phyloP scores from a whole-genome alignment of 2,797 vertebrate genomes.

The Neosilurus hyrtlii region DNA sequence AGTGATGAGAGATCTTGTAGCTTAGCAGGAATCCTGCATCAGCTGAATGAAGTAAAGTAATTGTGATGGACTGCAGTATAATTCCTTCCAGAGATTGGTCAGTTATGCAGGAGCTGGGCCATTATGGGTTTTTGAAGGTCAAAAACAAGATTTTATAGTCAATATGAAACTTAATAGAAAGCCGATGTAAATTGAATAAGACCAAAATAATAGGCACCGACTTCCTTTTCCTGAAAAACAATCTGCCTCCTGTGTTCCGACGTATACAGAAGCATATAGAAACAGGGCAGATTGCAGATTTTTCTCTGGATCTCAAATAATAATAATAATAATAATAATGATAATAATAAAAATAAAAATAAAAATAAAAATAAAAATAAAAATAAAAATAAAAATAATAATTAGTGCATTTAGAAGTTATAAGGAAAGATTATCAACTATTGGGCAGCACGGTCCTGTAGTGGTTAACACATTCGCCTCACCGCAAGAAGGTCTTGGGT shows the following conservation, averaged over 20 bases:
- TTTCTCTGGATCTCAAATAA: neutral
- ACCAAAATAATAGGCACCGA: conserved; percentile 6
- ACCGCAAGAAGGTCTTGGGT: too few species aligned
- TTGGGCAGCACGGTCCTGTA: too few species aligned
- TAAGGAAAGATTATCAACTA: too few species aligned
- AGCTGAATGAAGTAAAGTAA: conserved; percentile 5
- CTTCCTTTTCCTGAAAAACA: conserved; percentile 21
- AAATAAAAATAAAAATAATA: too few species aligned
- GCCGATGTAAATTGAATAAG: conserved; percentile 24
- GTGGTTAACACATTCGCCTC: too few species aligned
- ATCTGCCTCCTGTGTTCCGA: neutral
- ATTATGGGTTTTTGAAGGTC: conserved; percentile 28
- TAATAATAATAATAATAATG: too few species aligned
- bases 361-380: too few species aligned
- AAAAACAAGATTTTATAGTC: conserved; percentile 29
- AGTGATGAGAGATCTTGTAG: neutral
- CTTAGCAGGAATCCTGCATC: conserved; percentile 24
- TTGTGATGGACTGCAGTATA: conserved; percentile 7
- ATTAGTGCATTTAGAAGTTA: too few species aligned
- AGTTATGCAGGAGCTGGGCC: conserved; percentile 6
- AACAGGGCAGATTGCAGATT: neutral
- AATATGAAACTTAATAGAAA: conserved; percentile 29
- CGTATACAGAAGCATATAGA: too few species aligned
- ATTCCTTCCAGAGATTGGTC: conserved; percentile 4
- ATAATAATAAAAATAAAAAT: too few species aligned